Evolutionary conservation across 2,797 vertebrate species (phyloP).

Genomic region (Sebastes reedi): DNA sequence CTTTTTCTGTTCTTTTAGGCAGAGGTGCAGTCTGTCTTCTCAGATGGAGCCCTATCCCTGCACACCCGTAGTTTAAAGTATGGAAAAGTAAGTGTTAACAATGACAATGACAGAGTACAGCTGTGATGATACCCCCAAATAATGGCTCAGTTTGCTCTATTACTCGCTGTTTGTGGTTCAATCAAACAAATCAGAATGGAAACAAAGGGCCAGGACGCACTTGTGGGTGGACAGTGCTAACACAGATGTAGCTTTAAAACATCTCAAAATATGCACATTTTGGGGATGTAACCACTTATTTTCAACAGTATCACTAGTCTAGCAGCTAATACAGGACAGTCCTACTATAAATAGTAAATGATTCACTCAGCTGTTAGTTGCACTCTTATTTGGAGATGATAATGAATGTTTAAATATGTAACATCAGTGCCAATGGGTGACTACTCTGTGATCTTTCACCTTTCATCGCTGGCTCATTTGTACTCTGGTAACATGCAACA

Average conservation of each 20-base stretch:
- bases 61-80: constrained; percentile 98
- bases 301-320: neutral
- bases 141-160: neutral
- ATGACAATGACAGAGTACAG: neutral
- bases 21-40: constrained; percentile 96
- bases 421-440: neutral
- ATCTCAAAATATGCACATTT: neutral
- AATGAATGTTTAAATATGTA: neutral
- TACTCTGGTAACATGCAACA: neutral
- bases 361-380: neutral
- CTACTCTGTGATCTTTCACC: neutral
- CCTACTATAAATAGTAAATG: neutral
- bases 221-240: neutral
- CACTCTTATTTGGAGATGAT: neutral
- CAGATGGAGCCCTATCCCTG: constrained; percentile 92
- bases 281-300: neutral
- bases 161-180: neutral
- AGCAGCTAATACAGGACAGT: neutral
- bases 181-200: neutral
- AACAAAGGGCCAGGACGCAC: neutral
- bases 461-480: neutral
- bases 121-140: neutral
- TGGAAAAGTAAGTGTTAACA: constrained; percentile 86
- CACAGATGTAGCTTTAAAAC: neutral
- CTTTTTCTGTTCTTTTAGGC: constrained; percentile 83